Conservation (phyloP, 2,797 vertebrate genomes). For the Chelonia mydas region DNA sequence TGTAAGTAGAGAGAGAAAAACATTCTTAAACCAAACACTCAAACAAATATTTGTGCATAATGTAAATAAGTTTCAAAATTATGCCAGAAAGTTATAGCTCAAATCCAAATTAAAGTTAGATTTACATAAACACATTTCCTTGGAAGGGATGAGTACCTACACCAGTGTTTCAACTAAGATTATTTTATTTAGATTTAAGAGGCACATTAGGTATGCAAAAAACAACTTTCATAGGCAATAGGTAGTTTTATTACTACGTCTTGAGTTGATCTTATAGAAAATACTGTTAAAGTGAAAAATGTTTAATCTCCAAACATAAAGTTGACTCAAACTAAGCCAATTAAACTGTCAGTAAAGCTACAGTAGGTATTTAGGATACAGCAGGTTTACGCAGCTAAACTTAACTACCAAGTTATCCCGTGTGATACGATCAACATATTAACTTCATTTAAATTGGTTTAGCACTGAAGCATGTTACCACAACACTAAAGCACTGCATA, state of each 20-base stretch:
- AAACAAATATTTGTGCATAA: neutral
- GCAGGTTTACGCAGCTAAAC: neutral
- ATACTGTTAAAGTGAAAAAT: neutral
- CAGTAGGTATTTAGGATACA: neutral
- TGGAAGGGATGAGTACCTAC: fast-evolving
- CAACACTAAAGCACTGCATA: neutral
- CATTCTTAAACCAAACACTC: neutral
- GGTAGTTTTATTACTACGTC: neutral
- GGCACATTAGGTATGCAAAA: neutral
- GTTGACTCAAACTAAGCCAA: neutral
- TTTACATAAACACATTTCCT: neutral
- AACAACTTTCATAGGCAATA: neutral
- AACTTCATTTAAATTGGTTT: neutral
- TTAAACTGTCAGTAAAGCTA: neutral
- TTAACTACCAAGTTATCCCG: neutral
- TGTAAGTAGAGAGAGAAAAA: neutral
- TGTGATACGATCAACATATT: neutral
- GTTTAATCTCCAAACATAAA: neutral
- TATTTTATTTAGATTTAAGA: neutral
- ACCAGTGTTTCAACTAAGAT: neutral
- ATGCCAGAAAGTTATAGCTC: neutral
- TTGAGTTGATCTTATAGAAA: neutral
- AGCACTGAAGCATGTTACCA: neutral
- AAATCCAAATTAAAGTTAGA: neutral
- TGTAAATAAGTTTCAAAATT: neutral